Evolutionary conservation across 2,888 invertebrate species (phyloP), one percentile per base, ranked within the genome.

Genomic region (Lepidochrysops patricia): DNA sequence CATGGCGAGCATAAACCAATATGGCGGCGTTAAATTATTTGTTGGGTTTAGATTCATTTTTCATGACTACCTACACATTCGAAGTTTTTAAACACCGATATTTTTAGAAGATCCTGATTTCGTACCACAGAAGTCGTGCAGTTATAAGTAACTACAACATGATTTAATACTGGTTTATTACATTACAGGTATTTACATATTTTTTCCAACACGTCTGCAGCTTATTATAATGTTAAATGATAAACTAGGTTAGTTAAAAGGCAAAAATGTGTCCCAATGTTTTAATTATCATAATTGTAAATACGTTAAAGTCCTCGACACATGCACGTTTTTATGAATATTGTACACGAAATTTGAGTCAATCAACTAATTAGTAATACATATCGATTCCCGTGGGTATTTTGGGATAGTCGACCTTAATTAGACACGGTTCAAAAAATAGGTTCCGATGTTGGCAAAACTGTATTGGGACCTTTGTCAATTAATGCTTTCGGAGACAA

Each of bases 1-100:
- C 52, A 27, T 27, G 15, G 52, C 50, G 25, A 52, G 25, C 52
- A 35, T 49, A 35, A 58, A 58, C 34, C 54, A 54, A 58, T 58
- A 58, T 58, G 50, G 19, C 5, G 26, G 7, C n/a, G 19, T 29
- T 54, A 12, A 52, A 52, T 54, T 26, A 29, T 23, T 58, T 49
- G 1, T 34, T n/a, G 35, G 32, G 9, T 57, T 12, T 34, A 25
- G 57, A 57, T 43, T 4, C 15, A 19, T 43, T 43, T 43, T 43
- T 15, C 15, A 19, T 6, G 15, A 19, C 15, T 6, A 15, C 7
- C 12, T 19, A 19, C 9, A 9, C 9, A 3, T 13, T 7, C 6
- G 37, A 19, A n/a, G n/a, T n/a, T n/a, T n/a, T n/a, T n/a, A n/a
- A n/a, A n/a, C n/a, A n/a, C n/a, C n/a, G n/a, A n/a, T n/a, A n/a